Evolutionary conservation across 2,888 invertebrate genomes (phyloP).

Genomic region (Drosophila parthenogenetica): DNA sequence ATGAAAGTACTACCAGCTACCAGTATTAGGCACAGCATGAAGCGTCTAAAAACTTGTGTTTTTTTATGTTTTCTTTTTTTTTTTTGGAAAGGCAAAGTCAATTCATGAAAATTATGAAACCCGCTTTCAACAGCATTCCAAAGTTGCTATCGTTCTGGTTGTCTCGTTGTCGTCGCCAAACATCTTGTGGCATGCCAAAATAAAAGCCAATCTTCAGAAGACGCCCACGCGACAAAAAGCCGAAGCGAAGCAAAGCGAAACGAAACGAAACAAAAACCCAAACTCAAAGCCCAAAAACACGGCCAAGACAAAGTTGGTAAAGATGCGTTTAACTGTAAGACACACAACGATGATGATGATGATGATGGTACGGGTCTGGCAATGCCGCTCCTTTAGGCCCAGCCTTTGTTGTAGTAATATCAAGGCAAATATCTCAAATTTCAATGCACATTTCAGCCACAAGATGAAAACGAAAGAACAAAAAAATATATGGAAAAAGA

Average conservation of each 20-base stretch:
- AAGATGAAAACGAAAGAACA: conserved; percentile 25
- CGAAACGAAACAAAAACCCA: background rate
- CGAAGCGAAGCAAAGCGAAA: conserved; percentile 9
- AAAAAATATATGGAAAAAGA: background rate
- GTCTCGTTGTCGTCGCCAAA: conserved; percentile 48
- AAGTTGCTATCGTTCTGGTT: conserved; percentile 40
- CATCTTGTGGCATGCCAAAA: conserved; percentile 53
- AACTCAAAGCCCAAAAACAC: conserved; percentile 12
- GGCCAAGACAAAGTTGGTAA: conserved; percentile 19
- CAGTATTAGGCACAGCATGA: conserved; percentile 20
- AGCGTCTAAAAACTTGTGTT: conserved; percentile 23
- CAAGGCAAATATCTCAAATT: conserved; percentile 77
- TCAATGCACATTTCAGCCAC: conserved; percentile 65
- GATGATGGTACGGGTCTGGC: conserved; percentile 50
- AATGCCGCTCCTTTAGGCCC: conserved; percentile 55
- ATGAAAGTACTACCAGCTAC: conserved; percentile 31
- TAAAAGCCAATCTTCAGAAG: conserved; percentile 64
- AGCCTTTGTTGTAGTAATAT: conserved; percentile 71
- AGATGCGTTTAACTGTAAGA: conserved; percentile 58
- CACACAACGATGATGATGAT: background rate
- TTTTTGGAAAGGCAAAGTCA: conserved; percentile 36
- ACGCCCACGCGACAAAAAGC: conserved; percentile 67
- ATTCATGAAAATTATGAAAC: conserved; percentile 66
- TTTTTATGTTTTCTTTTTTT: background rate
- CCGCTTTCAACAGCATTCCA: conserved; percentile 58